Percentiles rank a stretch among this genome's conserved stretches.
These are phyloP conservation scores for Callinectes sapidus DNA, from an alignment of 2,888 invertebrate species.

Conservation along the genomic window DNA sequence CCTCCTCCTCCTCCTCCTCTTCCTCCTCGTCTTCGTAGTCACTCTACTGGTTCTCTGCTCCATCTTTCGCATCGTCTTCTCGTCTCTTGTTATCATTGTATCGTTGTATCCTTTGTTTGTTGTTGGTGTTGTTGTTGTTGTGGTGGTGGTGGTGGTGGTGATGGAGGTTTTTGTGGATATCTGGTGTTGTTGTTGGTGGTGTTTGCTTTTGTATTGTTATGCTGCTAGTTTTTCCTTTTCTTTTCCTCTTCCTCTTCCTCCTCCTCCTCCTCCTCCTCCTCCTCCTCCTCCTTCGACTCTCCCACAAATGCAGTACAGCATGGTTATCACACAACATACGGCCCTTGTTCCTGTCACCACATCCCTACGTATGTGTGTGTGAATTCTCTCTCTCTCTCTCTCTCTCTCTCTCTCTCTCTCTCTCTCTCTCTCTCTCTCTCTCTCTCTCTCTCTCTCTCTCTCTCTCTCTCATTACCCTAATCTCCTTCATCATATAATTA, in stretches of 20 bases:
- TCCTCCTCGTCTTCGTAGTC: too few species aligned
- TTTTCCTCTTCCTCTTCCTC: not conserved
- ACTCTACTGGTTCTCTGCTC: too few species aligned
- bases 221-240: not conserved
- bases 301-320: not conserved
- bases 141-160: too few species aligned
- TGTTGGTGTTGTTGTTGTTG: too few species aligned
- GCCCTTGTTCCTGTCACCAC: not conserved
- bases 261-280: constrained; percentile 14
- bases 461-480: not conserved
- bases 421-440: not conserved
- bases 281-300: constrained; percentile 2
- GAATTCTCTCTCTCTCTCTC: not conserved
- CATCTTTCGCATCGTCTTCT: too few species aligned
- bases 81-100: too few species aligned
- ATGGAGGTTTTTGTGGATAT: too few species aligned
- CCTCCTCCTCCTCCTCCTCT: not conserved
- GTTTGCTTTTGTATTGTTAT: too few species aligned
- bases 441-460: not conserved
- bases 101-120: too few species aligned
- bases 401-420: not conserved
- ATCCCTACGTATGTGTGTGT: constrained; percentile 2
- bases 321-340: not conserved
- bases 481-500: constrained; percentile 3
- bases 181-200: too few species aligned